These are phyloP conservation scores for Aphelinus certus DNA, from an alignment of 1,140 invertebrate genomes.

Conservation along the genomic window DNA sequence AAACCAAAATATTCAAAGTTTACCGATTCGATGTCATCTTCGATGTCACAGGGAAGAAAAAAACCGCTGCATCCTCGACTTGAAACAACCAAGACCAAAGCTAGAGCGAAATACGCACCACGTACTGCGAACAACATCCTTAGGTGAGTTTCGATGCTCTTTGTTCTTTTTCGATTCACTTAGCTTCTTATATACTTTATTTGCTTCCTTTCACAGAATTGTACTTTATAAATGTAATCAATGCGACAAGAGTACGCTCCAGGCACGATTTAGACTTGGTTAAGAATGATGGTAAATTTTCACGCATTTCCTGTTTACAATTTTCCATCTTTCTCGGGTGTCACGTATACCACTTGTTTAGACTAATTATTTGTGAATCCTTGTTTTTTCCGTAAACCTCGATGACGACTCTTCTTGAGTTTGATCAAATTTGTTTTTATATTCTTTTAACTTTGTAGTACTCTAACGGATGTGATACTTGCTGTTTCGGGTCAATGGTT, in stretches of 20 bases:
- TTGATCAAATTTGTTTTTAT: too few species aligned
- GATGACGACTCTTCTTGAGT: too few species aligned
- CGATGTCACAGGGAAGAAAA: constrained; percentile 15
- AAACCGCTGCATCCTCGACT: constrained; percentile 14
- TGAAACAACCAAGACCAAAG: constrained; percentile 13
- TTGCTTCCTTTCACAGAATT: constrained; percentile 32
- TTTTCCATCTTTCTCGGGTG: constrained; percentile 25
- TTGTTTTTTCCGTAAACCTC: too few species aligned
- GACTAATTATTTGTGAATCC: not conserved
- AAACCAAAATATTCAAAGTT: too few species aligned
- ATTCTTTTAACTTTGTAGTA: too few species aligned
- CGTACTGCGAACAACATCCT: constrained; percentile 32
- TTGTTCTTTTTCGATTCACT: constrained; percentile 11
- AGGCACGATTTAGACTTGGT: constrained; percentile 16
- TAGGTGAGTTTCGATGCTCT: constrained; percentile 17
- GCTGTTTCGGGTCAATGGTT: too few species aligned
- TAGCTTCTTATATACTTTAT: constrained; percentile 41
- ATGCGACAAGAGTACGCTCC: not conserved
- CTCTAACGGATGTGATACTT: too few species aligned
- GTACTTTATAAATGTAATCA: constrained; percentile 4
- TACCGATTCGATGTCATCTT: constrained; percentile 30
- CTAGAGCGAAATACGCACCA: constrained; percentile 12
- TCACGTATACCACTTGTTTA: constrained; percentile 19
- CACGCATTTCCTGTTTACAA: constrained; percentile 37
- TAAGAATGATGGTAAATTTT: not conserved